Percentiles rank a stretch among this genome's conserved stretches.
phyloP scores from a whole-genome alignment of 2,888 invertebrate species.

The Toxonevra muliebris region DNA sequence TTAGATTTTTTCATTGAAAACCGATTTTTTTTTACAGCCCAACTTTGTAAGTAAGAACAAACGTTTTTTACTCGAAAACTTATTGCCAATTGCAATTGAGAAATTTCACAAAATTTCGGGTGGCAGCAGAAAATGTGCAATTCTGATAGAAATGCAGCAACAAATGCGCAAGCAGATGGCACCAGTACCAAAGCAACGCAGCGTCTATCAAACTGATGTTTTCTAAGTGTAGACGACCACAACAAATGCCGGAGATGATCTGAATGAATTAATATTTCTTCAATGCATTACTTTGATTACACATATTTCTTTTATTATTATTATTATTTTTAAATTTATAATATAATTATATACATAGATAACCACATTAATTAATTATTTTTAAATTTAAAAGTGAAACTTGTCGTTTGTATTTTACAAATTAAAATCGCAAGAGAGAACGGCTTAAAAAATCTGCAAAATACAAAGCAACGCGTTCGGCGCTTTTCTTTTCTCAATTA shows the following conservation, averaged over 20 bases:
- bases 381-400: slow-evolving; percentile 12
- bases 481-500: slow-evolving; percentile 14
- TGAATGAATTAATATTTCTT: slow-evolving; percentile 12
- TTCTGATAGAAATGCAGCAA: slow-evolving; percentile 52
- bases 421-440: background rate
- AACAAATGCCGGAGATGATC: background rate
- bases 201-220: slow-evolving; percentile 64
- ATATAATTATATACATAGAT: slow-evolving; percentile 61
- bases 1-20: slow-evolving; percentile 8
- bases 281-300: slow-evolving; percentile 52
- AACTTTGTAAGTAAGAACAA: slow-evolving; percentile 64
- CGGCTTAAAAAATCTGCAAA: slow-evolving; percentile 23
- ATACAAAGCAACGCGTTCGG: slow-evolving; percentile 12
- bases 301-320: slow-evolving; percentile 54
- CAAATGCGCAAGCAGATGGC: slow-evolving; percentile 50
- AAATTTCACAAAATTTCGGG: slow-evolving; percentile 60
- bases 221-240: slow-evolving; percentile 47
- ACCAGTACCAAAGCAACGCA: slow-evolving; percentile 63
- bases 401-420: background rate
- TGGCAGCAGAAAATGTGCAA: slow-evolving; percentile 49
- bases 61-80: slow-evolving; percentile 57
- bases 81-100: slow-evolving; percentile 60
- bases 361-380: slow-evolving; percentile 58
- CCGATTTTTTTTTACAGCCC: slow-evolving; percentile 49
- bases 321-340: slow-evolving; percentile 57